Base-by-base conservation (phyloP, 2,888 invertebrate species). In the Cheilosia soror region DNA sequence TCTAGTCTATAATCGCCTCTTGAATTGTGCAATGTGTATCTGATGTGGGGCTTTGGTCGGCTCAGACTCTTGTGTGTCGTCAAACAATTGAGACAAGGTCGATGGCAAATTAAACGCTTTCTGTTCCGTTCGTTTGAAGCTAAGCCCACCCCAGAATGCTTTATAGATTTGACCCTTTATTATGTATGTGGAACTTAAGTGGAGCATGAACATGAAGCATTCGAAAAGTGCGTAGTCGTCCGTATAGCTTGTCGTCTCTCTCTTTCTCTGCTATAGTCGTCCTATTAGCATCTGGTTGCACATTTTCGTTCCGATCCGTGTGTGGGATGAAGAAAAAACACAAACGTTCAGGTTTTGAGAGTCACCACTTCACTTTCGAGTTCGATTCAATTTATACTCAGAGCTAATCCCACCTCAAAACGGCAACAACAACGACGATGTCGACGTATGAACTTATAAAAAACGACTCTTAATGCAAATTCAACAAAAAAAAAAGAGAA, bases 21-120 rank as follows among this genome's bases (percentile, higher is more conserved):
- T 3, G 11, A 42, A 65, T 73, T 73, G 63, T 63, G 73, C 62
- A 62, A 62, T 65, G 49, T 51, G 33, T n/a, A 29, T 66, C 20
- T 40, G 7, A 20, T 47, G 15, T n/a, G 15, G 15, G 27, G 25
- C 58, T 65, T 58, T 65, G 7, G 47, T 15, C 60, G 33, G 7
- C 33, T 20, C 20, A 37, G 71, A 62, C 77, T 69, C 20, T 47
- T 15, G 15, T 78, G 53, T 40, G 66, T 53, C 62, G 69, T 44
- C 68, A 63, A 55, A 51, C 81, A 81, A 81, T 76, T 81, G 76
- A 76, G 76, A 76, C 81, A 81, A 81, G 81, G 76, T 71, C 76
- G 81, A 76, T 81, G 69, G 42, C 69, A 44, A 69, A 62, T 57
- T 81, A 51, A 68, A 49, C 58, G 20, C 47, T 15, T 49, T 29